Evolutionary conservation across 2,113 vertebrate genomes (phyloP).

Genomic region (Herpetotheres cachinnans): DNA sequence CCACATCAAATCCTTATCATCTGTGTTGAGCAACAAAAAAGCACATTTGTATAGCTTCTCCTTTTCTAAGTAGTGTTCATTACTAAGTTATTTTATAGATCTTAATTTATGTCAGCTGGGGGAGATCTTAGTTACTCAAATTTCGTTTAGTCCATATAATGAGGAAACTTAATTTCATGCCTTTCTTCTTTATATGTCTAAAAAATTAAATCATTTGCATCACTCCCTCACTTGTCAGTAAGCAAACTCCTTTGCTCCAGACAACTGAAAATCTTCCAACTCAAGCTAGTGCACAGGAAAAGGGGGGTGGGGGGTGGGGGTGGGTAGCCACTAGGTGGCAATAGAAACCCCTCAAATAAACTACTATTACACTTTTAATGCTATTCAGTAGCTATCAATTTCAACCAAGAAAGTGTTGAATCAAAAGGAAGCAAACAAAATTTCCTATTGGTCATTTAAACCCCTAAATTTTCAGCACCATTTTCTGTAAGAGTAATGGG

Average conservation of each 20-base stretch:
- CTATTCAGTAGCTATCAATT: not conserved
- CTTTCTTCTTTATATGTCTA: not conserved
- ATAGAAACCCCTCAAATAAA: slow-evolving; percentile 66
- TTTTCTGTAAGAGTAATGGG: not conserved
- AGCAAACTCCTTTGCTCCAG: not conserved
- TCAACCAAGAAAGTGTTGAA: not conserved
- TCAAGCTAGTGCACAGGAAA: accelerated
- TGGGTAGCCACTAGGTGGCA: slow-evolving; percentile 75
- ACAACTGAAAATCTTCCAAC: accelerated
- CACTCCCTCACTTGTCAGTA: not conserved
- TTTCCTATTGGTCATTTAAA: not conserved
- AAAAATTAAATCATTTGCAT: not conserved
- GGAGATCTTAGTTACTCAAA: not conserved
- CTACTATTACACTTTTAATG: accelerated
- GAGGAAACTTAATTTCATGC: not conserved
- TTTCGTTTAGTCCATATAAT: not conserved
- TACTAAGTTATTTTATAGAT: not conserved
- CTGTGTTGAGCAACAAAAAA: not conserved
- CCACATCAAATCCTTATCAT: not conserved
- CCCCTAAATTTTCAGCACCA: not conserved
- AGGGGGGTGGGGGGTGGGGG: too few species aligned
- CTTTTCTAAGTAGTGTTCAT: not conserved
- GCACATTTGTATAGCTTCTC: not conserved
- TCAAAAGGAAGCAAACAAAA: not conserved
- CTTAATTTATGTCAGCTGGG: not conserved